Conservation (phyloP, 2,113 vertebrate genomes). For the Bothrops jararaca region DNA sequence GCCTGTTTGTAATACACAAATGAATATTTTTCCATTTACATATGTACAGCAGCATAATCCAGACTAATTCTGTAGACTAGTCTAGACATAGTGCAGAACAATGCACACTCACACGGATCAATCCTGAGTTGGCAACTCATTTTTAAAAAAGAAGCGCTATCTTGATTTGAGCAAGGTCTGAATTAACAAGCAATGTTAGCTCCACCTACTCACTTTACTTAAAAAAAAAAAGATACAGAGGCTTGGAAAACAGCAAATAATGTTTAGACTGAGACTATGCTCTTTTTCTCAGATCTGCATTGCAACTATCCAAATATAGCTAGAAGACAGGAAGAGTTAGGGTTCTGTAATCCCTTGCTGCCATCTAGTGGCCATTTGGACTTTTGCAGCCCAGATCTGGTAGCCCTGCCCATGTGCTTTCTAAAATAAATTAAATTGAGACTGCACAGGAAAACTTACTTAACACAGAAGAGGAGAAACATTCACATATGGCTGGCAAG, state of each 20-base stretch:
- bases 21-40: background rate
- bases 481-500: background rate
- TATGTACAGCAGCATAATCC: background rate
- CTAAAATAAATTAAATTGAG: background rate
- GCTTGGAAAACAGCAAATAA: background rate
- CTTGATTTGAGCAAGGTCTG: background rate
- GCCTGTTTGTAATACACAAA: background rate
- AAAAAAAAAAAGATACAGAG: too few relatives aligned
- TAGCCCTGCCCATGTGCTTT: background rate
- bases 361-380: background rate
- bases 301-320: background rate
- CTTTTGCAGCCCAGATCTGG: background rate
- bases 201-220: background rate
- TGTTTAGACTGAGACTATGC: background rate
- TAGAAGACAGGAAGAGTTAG: background rate
- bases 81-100: background rate
- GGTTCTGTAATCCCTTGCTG: background rate
- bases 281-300: background rate
- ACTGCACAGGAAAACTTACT: background rate
- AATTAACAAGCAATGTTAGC: background rate
- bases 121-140: background rate
- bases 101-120: background rate
- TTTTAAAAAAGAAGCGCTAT: background rate
- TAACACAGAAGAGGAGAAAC: background rate
- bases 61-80: background rate